phyloP scores from a whole-genome alignment of 2,888 invertebrate species.

The Tigriopus californicus region DNA sequence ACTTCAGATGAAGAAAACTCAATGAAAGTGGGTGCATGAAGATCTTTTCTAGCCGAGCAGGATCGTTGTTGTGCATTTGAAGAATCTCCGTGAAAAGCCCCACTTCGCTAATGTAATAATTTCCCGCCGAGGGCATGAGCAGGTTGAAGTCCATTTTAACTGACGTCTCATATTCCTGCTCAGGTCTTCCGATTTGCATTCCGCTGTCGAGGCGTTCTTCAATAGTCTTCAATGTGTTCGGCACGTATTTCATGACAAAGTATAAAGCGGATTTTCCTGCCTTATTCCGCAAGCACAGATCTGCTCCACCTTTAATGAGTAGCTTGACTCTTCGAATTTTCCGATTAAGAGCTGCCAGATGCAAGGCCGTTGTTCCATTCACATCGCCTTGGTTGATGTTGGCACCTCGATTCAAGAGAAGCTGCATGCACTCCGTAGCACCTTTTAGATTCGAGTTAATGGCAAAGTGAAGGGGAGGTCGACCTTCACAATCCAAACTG shows the following conservation, averaged over 20 bases:
- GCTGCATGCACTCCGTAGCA: neutral
- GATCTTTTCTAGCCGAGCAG: conserved; percentile 34
- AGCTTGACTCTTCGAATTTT: conserved; percentile 52
- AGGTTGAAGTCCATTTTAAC: conserved; percentile 3
- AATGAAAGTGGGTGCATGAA: conserved; percentile 64
- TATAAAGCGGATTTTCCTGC: conserved; percentile 59
- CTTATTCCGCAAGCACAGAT: conserved; percentile 60
- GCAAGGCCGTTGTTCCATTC: conserved; percentile 1
- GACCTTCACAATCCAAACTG: neutral
- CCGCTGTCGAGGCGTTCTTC: too few species aligned
- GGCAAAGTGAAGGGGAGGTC: conserved; percentile 5
- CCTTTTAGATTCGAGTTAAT: conserved; percentile 2
- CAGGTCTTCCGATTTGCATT: neutral
- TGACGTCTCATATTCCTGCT: neutral
- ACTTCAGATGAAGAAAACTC: conserved; percentile 62
- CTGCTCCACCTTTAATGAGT: conserved; percentile 54
- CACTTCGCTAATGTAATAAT: neutral
- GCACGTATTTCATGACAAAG: conserved; percentile 23
- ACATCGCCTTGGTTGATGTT: conserved; percentile 5
- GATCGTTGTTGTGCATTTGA: neutral
- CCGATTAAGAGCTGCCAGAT: conserved; percentile 48
- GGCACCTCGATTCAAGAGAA: conserved; percentile 3
- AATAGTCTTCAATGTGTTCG: neutral
- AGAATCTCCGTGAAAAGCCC: neutral
- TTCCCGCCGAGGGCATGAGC: neutral